Base-by-base conservation (phyloP, 2,888 invertebrate genomes). In the Diabrotica balteata region DNA sequence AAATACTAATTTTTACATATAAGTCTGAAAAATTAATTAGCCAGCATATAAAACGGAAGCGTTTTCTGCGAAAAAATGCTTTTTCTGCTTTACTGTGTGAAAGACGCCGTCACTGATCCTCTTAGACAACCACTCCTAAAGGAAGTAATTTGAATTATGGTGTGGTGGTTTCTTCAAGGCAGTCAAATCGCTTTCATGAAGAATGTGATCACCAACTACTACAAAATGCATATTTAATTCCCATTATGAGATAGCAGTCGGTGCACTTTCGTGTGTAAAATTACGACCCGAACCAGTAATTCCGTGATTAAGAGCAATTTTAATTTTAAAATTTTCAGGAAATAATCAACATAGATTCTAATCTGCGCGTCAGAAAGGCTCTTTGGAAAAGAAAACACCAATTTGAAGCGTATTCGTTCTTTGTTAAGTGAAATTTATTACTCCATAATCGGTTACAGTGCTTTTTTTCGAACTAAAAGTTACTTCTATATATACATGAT, bases 261-360 rank as follows among this genome's bases (percentile, higher is more conserved):
- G 58, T 54, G 70, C 70, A 73, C 58, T 68, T 77, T 75, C 77
- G 77, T 75, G 76, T 74, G 69, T 73, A 68, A 75, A 73, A 75
- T 74, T 73, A 71, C 68, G 73, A 68, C 67, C 69, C 69, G 73
- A 63, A 66, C 61, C 66, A 55, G 59, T 71, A 58, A 62, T 71
- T 76, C 62, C 78, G 78, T 78, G 78, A 74, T 77, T 72, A 69
- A 69, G 53, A 67, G 75, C 73, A 73, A 74, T 78, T 78, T 75
- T 70, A 68, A 70, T 76, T 77, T 78, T 76, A 75, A 77, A 77
- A 75, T 76, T 76, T 76, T 68, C 78, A 78, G 78, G 78, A 78
- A 77, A 76, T 78, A 77, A 78, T 78, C 76, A 76, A 64, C 77
- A 76, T 77, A 77, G 78, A 78, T 78, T 76, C 65, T 68, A 76